A percentile compares a stretch with the other conserved stretches of the same genome.
Conservation (phyloP, 35 echinoderm and acorn worm species). For the Anneissia japonica region DNA sequence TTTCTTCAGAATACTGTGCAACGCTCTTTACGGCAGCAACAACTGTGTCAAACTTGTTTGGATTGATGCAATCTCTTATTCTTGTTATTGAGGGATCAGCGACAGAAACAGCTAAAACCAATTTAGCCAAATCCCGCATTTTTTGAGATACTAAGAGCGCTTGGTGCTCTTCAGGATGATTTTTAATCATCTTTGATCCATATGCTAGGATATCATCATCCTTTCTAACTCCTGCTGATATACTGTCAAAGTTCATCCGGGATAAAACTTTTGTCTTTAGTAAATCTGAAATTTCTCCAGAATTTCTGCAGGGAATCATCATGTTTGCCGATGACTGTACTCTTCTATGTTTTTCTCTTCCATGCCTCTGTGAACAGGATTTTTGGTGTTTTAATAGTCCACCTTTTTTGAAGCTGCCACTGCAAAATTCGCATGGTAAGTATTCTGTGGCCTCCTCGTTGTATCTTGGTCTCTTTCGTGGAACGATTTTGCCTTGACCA, state of each 20-base stretch:
- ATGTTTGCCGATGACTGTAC: conserved; percentile 14
- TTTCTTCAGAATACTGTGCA: background rate
- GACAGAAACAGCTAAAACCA: too few relatives aligned
- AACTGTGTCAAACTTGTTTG: background rate
- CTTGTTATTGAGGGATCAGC: too few relatives aligned
- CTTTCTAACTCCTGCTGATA: background rate
- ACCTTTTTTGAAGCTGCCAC: background rate
- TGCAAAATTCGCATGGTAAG: background rate
- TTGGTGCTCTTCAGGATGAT: too few relatives aligned
- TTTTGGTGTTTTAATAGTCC: background rate
- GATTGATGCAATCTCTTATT: too few relatives aligned
- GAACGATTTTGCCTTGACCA: background rate
- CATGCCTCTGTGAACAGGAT: too few relatives aligned
- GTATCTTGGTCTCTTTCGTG: background rate
- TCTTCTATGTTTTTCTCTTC: too few relatives aligned
- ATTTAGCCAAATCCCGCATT: too few relatives aligned
- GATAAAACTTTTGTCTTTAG: conserved; percentile 6
- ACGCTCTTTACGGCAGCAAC: background rate
- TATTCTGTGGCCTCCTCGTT: background rate
- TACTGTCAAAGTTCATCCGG: background rate
- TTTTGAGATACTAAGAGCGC: too few relatives aligned
- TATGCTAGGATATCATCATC: background rate
- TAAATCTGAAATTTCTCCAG: background rate
- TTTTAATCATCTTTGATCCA: too few relatives aligned
- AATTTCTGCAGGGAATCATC: background rate